Conservation (phyloP, 2,888 invertebrate species). For the Philaethria dido region DNA sequence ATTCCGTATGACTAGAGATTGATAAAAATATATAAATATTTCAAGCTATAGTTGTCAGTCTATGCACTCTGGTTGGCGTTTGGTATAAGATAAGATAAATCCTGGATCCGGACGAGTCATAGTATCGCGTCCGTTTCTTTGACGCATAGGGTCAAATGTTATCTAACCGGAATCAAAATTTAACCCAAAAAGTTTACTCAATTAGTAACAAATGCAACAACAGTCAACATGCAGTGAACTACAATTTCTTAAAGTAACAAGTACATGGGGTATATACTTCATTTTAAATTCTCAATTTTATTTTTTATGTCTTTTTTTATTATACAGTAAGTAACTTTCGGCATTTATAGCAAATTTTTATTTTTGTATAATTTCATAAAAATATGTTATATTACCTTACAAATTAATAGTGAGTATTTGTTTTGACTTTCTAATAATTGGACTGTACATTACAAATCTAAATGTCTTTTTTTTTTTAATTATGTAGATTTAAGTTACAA, state of each 20-base stretch:
- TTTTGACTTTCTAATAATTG: too few relatives aligned
- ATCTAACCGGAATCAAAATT: slow-evolving; percentile 41
- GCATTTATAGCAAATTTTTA: background rate
- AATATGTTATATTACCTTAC: too few relatives aligned
- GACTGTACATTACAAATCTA: too few relatives aligned
- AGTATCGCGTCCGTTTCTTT: slow-evolving; percentile 43
- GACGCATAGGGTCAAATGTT: slow-evolving; percentile 43
- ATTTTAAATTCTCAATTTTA: too few relatives aligned
- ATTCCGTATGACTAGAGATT: background rate
- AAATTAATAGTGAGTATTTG: too few relatives aligned
- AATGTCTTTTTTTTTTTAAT: too few relatives aligned
- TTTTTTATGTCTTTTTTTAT: too few relatives aligned
- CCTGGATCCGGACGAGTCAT: slow-evolving; percentile 45
- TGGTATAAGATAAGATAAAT: slow-evolving; percentile 47
- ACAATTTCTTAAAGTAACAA: background rate
- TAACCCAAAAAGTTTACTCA: slow-evolving; percentile 19
- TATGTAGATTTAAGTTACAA: background rate
- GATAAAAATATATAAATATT: background rate
- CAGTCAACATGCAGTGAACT: too few relatives aligned
- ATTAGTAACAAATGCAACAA: background rate
- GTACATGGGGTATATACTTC: background rate
- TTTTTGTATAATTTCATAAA: background rate
- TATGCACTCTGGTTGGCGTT: slow-evolving; percentile 22
- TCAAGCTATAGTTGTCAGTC: background rate
- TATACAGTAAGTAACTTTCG: too few relatives aligned